Conservation (phyloP, 2,113 vertebrate species). For the Drymodes brunneopygia region DNA sequence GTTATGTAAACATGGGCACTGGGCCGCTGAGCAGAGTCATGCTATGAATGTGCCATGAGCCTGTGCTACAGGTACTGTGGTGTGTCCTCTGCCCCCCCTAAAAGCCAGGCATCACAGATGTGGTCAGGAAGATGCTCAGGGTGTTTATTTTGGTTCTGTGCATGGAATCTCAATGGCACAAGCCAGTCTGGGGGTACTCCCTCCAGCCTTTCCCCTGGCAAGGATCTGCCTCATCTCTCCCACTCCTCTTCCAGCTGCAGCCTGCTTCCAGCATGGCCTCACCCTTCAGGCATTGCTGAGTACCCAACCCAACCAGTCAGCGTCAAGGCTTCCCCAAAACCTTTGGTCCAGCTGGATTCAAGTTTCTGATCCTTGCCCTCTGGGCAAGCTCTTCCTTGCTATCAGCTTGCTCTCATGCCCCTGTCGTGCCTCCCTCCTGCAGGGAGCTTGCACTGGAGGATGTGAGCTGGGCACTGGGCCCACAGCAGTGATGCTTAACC, state of each 20-base stretch:
- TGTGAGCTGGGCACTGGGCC: fast-evolving
- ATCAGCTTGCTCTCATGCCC: not conserved
- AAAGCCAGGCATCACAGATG: not conserved
- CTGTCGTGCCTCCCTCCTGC: fast-evolving
- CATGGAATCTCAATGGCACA: not conserved
- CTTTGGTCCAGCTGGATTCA: not conserved
- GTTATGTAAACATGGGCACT: conserved; percentile 42
- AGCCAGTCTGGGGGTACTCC: not conserved
- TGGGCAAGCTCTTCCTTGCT: not conserved
- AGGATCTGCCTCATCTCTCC: not conserved
- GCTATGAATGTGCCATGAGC: not conserved
- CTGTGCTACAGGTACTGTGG: not conserved
- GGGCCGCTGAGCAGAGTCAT: not conserved
- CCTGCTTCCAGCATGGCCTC: not conserved
- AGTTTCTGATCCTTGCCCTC: not conserved
- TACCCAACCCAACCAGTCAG: not conserved
- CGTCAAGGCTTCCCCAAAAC: not conserved
- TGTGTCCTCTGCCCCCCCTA: not conserved
- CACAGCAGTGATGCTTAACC: not conserved
- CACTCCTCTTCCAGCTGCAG: not conserved
- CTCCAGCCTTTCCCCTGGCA: not conserved
- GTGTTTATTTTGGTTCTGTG: not conserved
- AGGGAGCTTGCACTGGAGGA: not conserved
- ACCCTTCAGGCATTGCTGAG: not conserved
- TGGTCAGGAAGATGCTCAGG: not conserved